These are phyloP conservation scores for Dromas ardeola DNA, from an alignment of 2,113 vertebrate species.

Conservation along the genomic window DNA sequence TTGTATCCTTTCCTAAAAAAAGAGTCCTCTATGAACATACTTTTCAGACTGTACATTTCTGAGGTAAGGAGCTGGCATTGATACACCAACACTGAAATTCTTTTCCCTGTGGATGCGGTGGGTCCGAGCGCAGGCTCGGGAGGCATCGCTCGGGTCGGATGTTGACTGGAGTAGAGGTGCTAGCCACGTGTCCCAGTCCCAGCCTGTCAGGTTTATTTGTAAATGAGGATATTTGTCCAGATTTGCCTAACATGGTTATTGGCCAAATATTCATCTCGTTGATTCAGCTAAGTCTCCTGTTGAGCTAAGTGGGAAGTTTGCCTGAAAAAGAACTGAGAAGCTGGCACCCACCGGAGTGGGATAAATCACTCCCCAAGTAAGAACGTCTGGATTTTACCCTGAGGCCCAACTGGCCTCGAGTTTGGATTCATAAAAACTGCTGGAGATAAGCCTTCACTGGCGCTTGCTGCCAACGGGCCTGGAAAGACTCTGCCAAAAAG, in stretches of 20 bases:
- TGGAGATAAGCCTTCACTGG: background rate
- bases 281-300: background rate
- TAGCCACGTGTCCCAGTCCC: background rate
- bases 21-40: background rate
- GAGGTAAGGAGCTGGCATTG: background rate
- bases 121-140: fast-evolving
- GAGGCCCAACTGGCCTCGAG: background rate
- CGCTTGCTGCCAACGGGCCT: background rate
- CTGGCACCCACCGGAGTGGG: background rate
- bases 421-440: background rate
- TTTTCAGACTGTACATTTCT: background rate
- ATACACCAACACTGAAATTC: background rate
- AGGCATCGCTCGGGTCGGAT: background rate
- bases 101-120: background rate
- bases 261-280: background rate
- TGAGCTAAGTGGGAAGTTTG: background rate
- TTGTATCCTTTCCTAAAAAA: too few species aligned
- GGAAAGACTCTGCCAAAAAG: background rate
- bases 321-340: background rate
- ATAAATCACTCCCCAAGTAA: background rate
- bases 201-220: background rate
- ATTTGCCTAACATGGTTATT: background rate
- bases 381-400: background rate
- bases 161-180: background rate
- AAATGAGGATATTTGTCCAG: background rate